Evolutionary conservation across 2,113 vertebrate genomes (phyloP).

Genomic region (Nothocercus nigrocapillus): DNA sequence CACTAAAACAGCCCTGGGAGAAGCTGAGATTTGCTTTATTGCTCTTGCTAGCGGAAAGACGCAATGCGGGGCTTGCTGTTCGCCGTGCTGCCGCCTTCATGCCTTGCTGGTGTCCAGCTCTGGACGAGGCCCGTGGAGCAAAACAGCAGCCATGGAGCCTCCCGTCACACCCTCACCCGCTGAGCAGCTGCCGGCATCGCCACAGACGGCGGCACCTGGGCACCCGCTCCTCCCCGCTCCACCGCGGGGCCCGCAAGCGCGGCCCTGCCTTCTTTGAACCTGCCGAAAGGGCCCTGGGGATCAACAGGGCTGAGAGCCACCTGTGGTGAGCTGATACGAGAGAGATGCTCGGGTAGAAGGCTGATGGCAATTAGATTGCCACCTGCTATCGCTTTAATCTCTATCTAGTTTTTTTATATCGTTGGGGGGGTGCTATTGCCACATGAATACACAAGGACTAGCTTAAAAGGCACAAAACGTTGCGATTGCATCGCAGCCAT

Average conservation of each 20-base stretch:
- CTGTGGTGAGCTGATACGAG: constrained; percentile 57
- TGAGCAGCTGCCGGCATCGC: neutral
- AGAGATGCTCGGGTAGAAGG: constrained; percentile 55
- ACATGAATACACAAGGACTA: constrained; percentile 2
- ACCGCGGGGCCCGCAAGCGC: neutral
- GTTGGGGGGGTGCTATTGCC: neutral
- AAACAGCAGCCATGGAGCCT: neutral
- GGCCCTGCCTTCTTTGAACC: constrained; percentile 42
- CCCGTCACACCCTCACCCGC: neutral
- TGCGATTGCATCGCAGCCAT: neutral
- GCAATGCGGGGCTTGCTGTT: fast-evolving
- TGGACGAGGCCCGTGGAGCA: neutral
- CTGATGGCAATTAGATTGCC: constrained; percentile 71
- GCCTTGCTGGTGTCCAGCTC: neutral
- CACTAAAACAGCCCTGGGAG: neutral
- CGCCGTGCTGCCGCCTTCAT: neutral
- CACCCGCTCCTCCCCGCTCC: neutral
- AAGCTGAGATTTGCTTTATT: fast-evolving
- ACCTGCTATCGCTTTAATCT: constrained; percentile 72
- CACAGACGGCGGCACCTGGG: neutral
- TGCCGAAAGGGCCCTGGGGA: neutral
- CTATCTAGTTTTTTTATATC: constrained; percentile 54
- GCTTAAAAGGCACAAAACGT: neutral
- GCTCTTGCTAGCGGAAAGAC: neutral
- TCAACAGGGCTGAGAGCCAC: constrained; percentile 57